phyloP scores from a whole-genome alignment of 1,140 invertebrate species.

The Zaprionus tsacasi region DNA sequence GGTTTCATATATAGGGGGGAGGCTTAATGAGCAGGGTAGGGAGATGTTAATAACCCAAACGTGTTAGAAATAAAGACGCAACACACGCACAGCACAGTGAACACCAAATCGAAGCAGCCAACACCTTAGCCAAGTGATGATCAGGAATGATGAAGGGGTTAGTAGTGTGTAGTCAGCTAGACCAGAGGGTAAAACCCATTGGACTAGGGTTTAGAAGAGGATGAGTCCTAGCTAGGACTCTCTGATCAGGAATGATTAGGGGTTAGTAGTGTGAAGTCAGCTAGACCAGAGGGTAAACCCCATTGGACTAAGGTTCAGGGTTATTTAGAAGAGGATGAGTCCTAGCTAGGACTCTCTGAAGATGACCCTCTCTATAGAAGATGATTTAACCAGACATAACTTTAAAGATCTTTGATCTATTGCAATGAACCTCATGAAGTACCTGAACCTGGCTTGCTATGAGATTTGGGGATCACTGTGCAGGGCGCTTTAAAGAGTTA shows the following conservation, averaged over 20 bases:
- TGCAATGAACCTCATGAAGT: not conserved
- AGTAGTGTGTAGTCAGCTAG: not conserved
- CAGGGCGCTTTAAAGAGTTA: not conserved
- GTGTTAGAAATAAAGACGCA: conserved; percentile 48
- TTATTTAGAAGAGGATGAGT: not conserved
- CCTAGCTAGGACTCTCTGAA: too few relatives aligned
- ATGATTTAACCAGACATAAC: too few relatives aligned
- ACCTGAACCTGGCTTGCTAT: not conserved
- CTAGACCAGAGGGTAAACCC: not conserved
- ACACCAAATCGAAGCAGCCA: conserved; percentile 27
- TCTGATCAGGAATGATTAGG: not conserved
- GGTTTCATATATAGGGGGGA: not conserved
- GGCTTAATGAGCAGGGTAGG: conserved; percentile 2
- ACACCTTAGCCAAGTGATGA: conserved; percentile 1
- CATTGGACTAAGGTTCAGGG: not conserved
- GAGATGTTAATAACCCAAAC: not conserved
- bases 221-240: too few relatives aligned
- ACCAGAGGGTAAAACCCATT: not conserved
- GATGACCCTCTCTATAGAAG: too few relatives aligned
- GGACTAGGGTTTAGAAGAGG: not conserved
- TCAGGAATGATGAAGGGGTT: not conserved
- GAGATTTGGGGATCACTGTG: conserved; percentile 3
- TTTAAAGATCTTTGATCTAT: too few relatives aligned
- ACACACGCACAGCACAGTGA: conserved; percentile 47
- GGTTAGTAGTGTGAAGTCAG: not conserved